phyloP scores from a whole-genome alignment of 1,140 invertebrate species.

The Zaprionus kolodkinae region DNA sequence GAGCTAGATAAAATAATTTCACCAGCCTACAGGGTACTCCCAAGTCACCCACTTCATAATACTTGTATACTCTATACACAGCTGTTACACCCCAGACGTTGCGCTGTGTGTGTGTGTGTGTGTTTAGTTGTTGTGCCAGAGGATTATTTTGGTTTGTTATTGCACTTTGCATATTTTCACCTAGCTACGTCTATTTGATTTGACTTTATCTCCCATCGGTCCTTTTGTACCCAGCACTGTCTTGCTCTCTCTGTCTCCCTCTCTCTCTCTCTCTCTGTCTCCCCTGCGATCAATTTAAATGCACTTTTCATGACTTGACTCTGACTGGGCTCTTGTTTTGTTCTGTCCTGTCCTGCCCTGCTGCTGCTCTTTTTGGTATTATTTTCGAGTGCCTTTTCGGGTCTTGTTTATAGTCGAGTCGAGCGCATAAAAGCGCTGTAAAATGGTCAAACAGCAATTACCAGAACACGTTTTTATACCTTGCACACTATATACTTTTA shows the following conservation, averaged over 20 bases:
- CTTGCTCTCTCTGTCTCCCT: neutral
- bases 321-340: slow-evolving; percentile 1
- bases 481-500: slow-evolving; percentile 8
- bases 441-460: slow-evolving; percentile 35
- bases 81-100: slow-evolving; percentile 60
- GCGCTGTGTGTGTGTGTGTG: slow-evolving; percentile 46
- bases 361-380: slow-evolving; percentile 11
- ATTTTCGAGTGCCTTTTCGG: slow-evolving; percentile 45
- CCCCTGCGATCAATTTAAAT: slow-evolving; percentile 46
- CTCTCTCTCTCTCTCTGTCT: neutral
- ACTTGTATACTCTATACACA: slow-evolving; percentile 26
- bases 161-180: slow-evolving; percentile 55
- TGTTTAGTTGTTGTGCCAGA: slow-evolving; percentile 9
- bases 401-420: slow-evolving; percentile 55
- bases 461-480: slow-evolving; percentile 34
- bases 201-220: slow-evolving; percentile 50
- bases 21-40: slow-evolving; percentile 6
- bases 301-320: slow-evolving; percentile 54
- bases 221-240: slow-evolving; percentile 25
- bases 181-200: slow-evolving; percentile 54
- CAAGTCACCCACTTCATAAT: no score
- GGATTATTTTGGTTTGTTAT: slow-evolving; percentile 46
- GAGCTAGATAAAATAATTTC: no score
- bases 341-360: neutral
- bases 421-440: slow-evolving; percentile 57